Conservation (phyloP, 2,797 vertebrate genomes). For the Molossus alvarezi region DNA sequence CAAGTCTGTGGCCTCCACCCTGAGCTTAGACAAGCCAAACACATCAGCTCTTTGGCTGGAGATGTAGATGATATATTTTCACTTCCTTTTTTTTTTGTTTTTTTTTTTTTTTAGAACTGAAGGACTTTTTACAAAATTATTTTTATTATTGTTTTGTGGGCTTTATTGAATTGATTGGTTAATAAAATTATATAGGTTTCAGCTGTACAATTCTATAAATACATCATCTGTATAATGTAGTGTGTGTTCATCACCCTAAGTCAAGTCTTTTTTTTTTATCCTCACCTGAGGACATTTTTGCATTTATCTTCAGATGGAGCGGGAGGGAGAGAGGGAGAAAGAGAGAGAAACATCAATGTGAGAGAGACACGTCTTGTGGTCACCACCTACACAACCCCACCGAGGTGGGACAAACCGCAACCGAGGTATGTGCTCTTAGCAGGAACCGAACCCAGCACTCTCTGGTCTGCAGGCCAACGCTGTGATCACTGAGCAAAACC, state of each 20-base stretch:
- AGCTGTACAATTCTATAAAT: background rate
- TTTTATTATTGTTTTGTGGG: background rate
- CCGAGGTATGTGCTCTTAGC: too few species aligned
- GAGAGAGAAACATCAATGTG: too few species aligned
- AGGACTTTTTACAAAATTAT: conserved; percentile 35
- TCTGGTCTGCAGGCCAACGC: too few species aligned
- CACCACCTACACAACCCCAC: too few species aligned
- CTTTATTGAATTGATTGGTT: background rate
- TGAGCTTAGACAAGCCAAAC: background rate
- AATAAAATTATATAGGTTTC: background rate
- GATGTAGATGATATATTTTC: background rate
- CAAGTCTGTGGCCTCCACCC: background rate
- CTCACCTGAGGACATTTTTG: too few species aligned
- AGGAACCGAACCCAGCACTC: too few species aligned
- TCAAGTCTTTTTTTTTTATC: background rate
- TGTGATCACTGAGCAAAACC: too few species aligned
- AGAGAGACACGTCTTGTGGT: too few species aligned
- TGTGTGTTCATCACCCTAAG: background rate
- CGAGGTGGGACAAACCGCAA: too few species aligned
- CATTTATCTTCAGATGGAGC: too few species aligned
- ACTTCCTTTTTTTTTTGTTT: conserved; percentile 38
- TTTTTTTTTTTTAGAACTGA: conserved; percentile 20
- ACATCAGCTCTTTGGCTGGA: background rate
- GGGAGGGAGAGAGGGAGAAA: too few species aligned
- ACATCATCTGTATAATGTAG: background rate